Conservation (phyloP, 2,888 invertebrate species). For the Lithophane leautieri region DNA sequence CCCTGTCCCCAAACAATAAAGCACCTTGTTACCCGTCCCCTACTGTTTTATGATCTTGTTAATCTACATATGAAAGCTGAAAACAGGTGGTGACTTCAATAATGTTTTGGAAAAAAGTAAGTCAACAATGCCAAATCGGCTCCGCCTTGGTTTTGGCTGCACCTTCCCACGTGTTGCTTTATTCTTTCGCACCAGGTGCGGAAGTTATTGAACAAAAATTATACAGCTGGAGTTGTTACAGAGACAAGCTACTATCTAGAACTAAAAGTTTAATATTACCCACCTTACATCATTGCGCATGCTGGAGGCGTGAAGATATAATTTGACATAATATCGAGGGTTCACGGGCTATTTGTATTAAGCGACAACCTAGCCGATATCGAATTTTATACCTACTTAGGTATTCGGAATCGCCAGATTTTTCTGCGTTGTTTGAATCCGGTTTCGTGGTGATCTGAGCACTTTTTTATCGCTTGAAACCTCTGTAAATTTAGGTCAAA, state of each 20-base stretch:
- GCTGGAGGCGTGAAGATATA: slow-evolving; percentile 5
- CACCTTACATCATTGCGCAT: not conserved
- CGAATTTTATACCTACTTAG: too few species aligned
- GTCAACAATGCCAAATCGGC: not conserved
- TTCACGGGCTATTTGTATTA: too few species aligned
- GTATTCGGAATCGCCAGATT: too few species aligned
- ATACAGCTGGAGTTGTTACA: not conserved
- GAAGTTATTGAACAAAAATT: not conserved
- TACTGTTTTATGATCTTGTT: not conserved
- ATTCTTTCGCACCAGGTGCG: not conserved
- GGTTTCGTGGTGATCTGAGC: too few species aligned
- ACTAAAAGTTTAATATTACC: not conserved
- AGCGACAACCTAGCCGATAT: too few species aligned
- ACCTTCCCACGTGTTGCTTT: not conserved
- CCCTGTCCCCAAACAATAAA: not conserved
- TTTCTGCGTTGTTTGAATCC: too few species aligned
- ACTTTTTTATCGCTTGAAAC: too few species aligned
- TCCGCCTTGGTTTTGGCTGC: not conserved
- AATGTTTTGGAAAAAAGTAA: not conserved
- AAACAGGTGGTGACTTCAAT: not conserved
- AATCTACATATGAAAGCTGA: not conserved
- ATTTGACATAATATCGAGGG: not conserved
- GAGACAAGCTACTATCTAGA: not conserved
- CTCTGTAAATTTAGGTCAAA: too few species aligned
- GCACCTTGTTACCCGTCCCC: not conserved